Base-by-base conservation (phyloP, 2,888 invertebrate genomes). In the Synergus laeviventris region DNA sequence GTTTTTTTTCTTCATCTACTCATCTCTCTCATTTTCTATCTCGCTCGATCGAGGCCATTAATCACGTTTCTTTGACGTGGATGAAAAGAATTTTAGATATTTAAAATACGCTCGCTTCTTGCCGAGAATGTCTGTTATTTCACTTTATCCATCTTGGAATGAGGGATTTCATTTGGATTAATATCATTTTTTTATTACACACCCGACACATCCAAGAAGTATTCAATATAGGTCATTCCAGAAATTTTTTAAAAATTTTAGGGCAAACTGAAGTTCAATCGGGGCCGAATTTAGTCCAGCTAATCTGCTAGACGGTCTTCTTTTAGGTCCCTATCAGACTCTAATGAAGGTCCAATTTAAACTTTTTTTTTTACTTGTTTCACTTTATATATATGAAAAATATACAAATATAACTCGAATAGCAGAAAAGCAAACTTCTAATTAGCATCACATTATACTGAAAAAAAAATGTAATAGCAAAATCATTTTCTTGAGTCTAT, bases 41-140 rank as follows among this genome's bases (percentile, higher is more conserved):
- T 49, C 70, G 31, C 49, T 49, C 70, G 70, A 70, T 70, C 70
- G n/a, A 70, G 31, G 70, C n/a, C 36, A 70, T 70, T 70, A 70
- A 70, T 70, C 49, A 70, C 36, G 49, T 45, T 70, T 70, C 70
- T 70, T 70, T 70, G 70, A 49, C 70, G 70, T 31, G n/a, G 36
- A 49, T 70, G 42, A 70, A 70, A 70, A 70, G 70, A 70, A 70
- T 70, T 70, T 70, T 70, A 70, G 49, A 70, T 70, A 49, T 49
- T 70, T 70, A 49, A 70, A 70, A 70, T 45, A 70, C 70, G 49
- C 31, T 70, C 70, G 45, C 70, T 70, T 70, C 70, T 49, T 70
- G n/a, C 31, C 4, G 49, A 39, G 70, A 70, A 45, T 49, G 45
- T 66, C 45, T 66, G 70, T 70, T 70, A 70, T 70, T 70, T 31